phyloP scores from a whole-genome alignment of 2,113 vertebrate species.

The Tetrao urogallus region DNA sequence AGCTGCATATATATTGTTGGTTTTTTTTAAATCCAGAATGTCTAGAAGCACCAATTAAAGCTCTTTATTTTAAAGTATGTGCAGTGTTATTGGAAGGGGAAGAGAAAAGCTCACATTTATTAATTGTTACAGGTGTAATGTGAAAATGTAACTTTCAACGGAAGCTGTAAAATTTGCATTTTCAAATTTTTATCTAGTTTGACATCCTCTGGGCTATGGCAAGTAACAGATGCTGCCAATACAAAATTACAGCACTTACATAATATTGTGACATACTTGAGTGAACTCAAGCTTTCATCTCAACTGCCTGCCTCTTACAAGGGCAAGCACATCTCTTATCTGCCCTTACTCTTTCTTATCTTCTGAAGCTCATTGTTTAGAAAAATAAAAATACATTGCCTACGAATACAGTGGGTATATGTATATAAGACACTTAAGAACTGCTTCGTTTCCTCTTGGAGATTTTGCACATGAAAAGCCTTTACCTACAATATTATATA shows the following conservation, averaged over 20 bases:
- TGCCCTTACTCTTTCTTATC: neutral
- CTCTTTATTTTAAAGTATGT: neutral
- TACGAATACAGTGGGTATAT: neutral
- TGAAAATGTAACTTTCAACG: constrained; percentile 54
- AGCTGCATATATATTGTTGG: neutral
- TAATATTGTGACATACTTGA: constrained; percentile 39
- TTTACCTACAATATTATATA: neutral
- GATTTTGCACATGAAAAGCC: neutral
- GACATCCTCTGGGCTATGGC: constrained; percentile 35
- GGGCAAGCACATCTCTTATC: neutral
- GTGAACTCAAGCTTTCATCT: constrained; percentile 36
- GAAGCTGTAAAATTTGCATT: constrained; percentile 56
- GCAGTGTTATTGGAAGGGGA: neutral
- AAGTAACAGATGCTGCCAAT: constrained; percentile 69
- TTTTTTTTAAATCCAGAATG: neutral
- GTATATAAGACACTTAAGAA: neutral
- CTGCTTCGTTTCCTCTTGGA: neutral
- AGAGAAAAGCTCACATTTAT: constrained; percentile 42
- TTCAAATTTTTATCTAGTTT: constrained; percentile 56
- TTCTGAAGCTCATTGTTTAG: neutral
- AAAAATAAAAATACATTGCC: neutral
- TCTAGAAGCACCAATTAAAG: neutral
- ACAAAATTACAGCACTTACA: constrained; percentile 48
- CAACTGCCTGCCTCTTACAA: neutral
- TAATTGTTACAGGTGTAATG: constrained; percentile 28